phyloP scores from a whole-genome alignment of 2,888 invertebrate species.

The Graphium colonna region DNA sequence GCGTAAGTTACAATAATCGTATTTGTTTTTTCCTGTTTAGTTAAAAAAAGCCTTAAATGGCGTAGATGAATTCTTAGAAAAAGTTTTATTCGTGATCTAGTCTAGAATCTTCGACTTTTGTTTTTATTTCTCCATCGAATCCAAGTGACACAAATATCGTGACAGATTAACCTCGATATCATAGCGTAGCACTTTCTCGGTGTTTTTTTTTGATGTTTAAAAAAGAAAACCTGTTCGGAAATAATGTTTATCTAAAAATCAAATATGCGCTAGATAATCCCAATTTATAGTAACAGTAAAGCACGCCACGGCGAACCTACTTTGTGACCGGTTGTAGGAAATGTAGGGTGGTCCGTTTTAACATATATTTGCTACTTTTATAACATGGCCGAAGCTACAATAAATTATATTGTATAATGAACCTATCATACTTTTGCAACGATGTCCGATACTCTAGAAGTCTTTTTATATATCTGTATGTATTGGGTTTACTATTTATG shows the following conservation, averaged over 20 bases:
- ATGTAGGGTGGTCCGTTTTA: slow-evolving; percentile 23
- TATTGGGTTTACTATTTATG: slow-evolving; percentile 7
- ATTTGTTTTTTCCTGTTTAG: not conserved
- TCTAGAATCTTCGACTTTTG: not conserved
- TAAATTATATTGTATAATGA: slow-evolving; percentile 11
- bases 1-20: slow-evolving; percentile 13
- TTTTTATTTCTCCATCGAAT: not conserved
- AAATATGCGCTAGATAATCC: slow-evolving; percentile 16
- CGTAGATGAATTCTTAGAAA: too few relatives aligned
- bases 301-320: slow-evolving; percentile 17
- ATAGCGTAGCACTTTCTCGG: not conserved
- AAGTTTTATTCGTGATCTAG: not conserved
- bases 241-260: slow-evolving; percentile 12
- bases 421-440: not conserved
- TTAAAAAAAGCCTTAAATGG: not conserved
- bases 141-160: not conserved
- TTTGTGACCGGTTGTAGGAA: slow-evolving; percentile 21
- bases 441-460: not conserved
- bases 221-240: slow-evolving; percentile 7
- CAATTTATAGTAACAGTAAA: slow-evolving; percentile 21
- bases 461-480: not conserved
- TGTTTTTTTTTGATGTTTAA: not conserved
- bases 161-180: not conserved
- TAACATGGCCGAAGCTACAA: not conserved
- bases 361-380: slow-evolving; percentile 18